Evolutionary conservation across 2,888 invertebrate species (phyloP).

Genomic region (Lasioglossum marginatum): DNA sequence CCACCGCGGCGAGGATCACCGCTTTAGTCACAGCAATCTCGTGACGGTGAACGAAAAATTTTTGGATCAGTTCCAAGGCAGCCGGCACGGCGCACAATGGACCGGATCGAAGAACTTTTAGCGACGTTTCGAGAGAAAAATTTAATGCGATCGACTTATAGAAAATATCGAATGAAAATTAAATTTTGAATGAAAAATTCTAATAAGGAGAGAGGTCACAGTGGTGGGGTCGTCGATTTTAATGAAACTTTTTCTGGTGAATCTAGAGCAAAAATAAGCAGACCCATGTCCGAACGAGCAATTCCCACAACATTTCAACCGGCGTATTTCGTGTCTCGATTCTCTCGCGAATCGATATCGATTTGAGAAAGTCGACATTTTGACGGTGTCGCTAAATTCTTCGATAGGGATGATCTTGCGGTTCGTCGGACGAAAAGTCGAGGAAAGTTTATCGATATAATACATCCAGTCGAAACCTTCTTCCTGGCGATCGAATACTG

Average conservation of each 20-base stretch:
- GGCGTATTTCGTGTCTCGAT: too few species aligned
- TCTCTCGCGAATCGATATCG: not conserved
- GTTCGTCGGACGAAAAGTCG: too few species aligned
- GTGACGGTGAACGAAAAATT: not conserved
- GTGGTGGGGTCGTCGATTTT: too few species aligned
- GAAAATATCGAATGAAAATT: not conserved
- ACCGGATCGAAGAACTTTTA: not conserved
- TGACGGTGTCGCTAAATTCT: not conserved
- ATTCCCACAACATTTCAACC: not conserved
- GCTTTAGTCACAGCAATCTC: conserved; percentile 4
- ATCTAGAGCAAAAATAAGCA: too few species aligned
- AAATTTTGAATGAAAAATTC: not conserved
- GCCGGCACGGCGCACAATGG: not conserved
- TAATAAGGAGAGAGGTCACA: too few species aligned
- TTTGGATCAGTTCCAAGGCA: conserved; percentile 5
- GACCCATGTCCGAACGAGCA: not conserved
- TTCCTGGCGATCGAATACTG: conserved; percentile 15
- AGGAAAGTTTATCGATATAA: conserved; percentile 21
- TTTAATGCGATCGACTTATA: not conserved
- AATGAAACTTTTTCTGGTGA: too few species aligned
- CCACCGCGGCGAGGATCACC: not conserved
- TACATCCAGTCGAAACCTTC: not conserved
- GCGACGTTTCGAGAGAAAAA: not conserved
- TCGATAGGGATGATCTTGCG: not conserved
- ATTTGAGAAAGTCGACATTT: not conserved